These are phyloP conservation scores for Pithecia hirsuta DNA, from an alignment of 2,797 vertebrate species.

Conservation along the genomic window DNA sequence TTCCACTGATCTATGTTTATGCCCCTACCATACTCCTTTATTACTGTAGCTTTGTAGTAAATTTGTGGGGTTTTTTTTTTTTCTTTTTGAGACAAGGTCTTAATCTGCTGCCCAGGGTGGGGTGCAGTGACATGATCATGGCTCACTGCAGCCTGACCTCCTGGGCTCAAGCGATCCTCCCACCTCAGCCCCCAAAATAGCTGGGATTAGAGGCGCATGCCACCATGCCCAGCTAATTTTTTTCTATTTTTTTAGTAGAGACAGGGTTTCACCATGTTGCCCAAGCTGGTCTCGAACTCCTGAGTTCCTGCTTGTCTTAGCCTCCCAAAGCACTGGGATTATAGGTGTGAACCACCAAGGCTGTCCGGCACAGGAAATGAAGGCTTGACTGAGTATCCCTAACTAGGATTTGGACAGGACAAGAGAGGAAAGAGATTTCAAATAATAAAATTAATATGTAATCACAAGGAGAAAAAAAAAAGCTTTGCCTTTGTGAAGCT, in stretches of 20 bases:
- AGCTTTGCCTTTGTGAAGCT: background rate
- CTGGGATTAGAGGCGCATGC: background rate
- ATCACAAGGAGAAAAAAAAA: background rate
- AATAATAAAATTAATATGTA: background rate
- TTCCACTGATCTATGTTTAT: too few relatives aligned
- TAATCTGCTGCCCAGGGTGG: background rate
- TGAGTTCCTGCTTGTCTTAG: too few relatives aligned
- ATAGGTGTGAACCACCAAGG: too few relatives aligned
- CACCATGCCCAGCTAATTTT: background rate
- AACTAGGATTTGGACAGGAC: background rate
- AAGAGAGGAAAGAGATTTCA: background rate
- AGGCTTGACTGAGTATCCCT: background rate
- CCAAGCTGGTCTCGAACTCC: too few relatives aligned
- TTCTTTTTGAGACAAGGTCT: background rate
- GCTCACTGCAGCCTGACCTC: background rate
- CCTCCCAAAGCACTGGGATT: too few relatives aligned
- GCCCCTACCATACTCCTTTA: too few relatives aligned
- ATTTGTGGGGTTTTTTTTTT: too few relatives aligned
- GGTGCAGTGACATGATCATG: background rate
- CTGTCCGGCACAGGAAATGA: background rate
- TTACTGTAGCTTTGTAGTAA: too few relatives aligned
- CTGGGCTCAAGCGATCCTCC: background rate
- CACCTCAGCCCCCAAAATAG: background rate
- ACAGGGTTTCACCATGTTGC: too few relatives aligned
- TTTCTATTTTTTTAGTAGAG: too few relatives aligned